Base-by-base conservation (phyloP, 2,888 invertebrate genomes). In the Lumbricus terrestris region DNA sequence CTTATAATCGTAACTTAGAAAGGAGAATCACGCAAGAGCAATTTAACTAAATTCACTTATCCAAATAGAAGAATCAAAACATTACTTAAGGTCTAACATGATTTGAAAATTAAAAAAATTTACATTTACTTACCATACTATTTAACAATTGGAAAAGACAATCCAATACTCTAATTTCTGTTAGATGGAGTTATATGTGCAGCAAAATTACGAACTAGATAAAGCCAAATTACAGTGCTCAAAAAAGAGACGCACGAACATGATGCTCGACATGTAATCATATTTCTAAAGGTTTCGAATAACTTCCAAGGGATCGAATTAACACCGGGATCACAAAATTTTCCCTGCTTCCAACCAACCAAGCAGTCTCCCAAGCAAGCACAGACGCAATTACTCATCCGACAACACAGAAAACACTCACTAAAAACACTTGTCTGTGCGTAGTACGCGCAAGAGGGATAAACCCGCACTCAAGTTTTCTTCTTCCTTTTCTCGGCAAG, bases 401-500 rank as follows among this genome's bases (percentile, higher is more conserved):
- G 69, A 69, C 69, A 69, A 69, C 29, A 69, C 69, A 69, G 69
- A 69, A 69, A 69, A 69, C 69, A 69, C n/a, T 69, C 69, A 69
- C 69, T 69, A 69, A 69, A 47, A 69, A 69, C n/a, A n/a, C 69
- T n/a, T n/a, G n/a, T 11, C 69, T 69, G 69, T 69, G 69, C 69
- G 69, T n/a, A 69, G 69, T n/a, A n/a, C n/a, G 69, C n/a, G 69
- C 69, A 69, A 69, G 69, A 69, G 69, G n/a, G n/a, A n/a, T n/a
- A 69, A 5, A 69, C 69, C n/a, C 8, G 29, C 16, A n/a, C 69
- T 69, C 69, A 69, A 69, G 85, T 23, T 37, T 85, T 85, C 34
- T 85, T 34, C 37, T 33, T 85, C 47, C 40, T 91, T 88, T 91
- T 91, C 34, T 88, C 83, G 6, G 93, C 93, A 89, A 95, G 96